phyloP scores from a whole-genome alignment of 2,797 vertebrate genomes.

The Schizopygopsis malacanthus region DNA sequence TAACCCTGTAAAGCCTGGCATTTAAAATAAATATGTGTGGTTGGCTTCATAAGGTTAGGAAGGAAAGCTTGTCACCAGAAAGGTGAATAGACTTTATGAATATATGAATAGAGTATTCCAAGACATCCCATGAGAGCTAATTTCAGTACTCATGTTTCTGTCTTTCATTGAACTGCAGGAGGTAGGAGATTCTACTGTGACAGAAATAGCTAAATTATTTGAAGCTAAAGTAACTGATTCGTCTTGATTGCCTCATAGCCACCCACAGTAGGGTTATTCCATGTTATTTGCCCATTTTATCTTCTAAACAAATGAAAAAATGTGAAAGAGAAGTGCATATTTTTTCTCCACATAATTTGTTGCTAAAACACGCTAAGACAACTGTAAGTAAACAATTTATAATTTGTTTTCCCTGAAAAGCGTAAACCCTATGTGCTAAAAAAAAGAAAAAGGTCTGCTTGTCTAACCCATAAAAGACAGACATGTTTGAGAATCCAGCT shows the following conservation, averaged over 20 bases:
- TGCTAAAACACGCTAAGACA: neutral
- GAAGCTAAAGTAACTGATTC: slow-evolving; percentile 1
- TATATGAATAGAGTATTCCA: slow-evolving; percentile 18
- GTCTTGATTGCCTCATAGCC: slow-evolving; percentile 4
- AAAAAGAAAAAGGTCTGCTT: neutral
- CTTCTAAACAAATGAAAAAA: neutral
- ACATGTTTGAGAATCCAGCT: neutral
- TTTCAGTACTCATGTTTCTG: neutral
- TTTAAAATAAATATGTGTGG: too few species aligned
- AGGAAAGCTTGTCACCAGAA: neutral
- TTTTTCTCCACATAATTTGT: neutral
- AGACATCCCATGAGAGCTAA: slow-evolving; percentile 33
- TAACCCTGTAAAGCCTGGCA: too few species aligned
- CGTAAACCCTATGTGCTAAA: neutral
- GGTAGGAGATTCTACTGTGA: slow-evolving; percentile 37
- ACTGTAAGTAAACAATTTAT: neutral
- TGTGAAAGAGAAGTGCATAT: neutral
- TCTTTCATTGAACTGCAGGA: slow-evolving; percentile 41
- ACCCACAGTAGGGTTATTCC: neutral
- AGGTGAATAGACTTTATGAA: neutral
- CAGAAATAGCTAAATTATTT: neutral
- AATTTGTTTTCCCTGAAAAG: neutral
- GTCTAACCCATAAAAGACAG: neutral
- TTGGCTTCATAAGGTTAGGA: neutral
- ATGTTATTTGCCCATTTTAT: slow-evolving; percentile 6